Evolutionary conservation across 2,888 invertebrate species (phyloP).

Genomic region (Diaphora mendica): DNA sequence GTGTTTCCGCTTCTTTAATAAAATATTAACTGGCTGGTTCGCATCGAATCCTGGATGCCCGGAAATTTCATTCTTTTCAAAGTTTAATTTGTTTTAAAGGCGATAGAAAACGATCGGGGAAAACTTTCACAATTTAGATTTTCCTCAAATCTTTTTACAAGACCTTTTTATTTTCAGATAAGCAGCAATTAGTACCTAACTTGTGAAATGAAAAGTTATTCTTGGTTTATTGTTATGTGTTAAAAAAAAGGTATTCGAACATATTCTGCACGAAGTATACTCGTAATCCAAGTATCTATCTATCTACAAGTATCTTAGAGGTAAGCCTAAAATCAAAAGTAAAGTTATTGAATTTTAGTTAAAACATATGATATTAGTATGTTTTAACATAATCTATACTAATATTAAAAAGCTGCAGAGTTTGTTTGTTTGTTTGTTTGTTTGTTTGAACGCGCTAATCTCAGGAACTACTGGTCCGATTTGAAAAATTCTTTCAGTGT

Average conservation of each 20-base stretch:
- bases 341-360: not conserved
- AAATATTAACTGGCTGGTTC: not conserved
- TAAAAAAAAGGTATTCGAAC: not conserved
- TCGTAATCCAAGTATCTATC: not conserved
- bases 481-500: no score
- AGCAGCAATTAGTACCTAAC: not conserved
- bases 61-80: not conserved
- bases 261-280: not conserved
- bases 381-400: no score
- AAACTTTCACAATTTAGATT: not conserved
- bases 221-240: not conserved
- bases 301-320: not conserved
- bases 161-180: not conserved
- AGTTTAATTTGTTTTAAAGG: not conserved
- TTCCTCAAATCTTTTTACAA: not conserved
- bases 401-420: no score
- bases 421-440: no score
- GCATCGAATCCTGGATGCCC: not conserved
- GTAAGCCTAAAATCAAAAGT: not conserved
- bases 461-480: no score
- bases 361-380: no score
- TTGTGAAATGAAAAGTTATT: not conserved
- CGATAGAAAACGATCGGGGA: not conserved
- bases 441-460: no score
- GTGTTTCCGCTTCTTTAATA: not conserved